Base-by-base conservation (phyloP, 2,888 invertebrate species). In the Pelosia muscerda region DNA sequence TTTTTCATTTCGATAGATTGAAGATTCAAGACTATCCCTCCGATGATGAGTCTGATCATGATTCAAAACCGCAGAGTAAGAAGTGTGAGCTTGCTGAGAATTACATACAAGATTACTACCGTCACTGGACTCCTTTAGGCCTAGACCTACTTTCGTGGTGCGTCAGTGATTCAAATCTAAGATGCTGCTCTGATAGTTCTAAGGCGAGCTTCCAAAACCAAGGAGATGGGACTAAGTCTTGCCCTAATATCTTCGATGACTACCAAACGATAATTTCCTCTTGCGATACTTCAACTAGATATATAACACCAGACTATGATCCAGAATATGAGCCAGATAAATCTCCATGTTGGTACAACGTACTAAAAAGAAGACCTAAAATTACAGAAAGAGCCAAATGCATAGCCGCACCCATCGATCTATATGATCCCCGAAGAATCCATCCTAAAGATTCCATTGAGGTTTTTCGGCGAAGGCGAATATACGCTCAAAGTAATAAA, bases 381-480 rank as follows among this genome's bases (percentile, higher is more conserved):
- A 8, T 19, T n/a, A 1, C 42, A 22, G 58, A 49, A 8, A n/a
- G n/a, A 22, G 10, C 22, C 2, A 63, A 54, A 38, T 0, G 15
- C 25, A 1, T 0, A 56, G 8, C 5, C 22, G 8, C 57, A 4
- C 2, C 2, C 54, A 10, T 22, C 15, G 8, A 65, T 25, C n/a
- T 61, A 13, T 56, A 28, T 28, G 28, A 63, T 4, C 31, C 53
- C 11, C 85, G 69, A 65, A 84, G 92, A 58, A 25, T 86, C 0
- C 55, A 79, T 3, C 92, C 93, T 0, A 93, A 93, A 80, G 93
- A 94, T 81, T 93, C 94, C 2, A 66, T 92, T 0, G 91, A 90
- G 84, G 93, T 93, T 2, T 88, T 82, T 26, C 92, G 82, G 62
- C 88, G 76, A 61, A 84, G 93, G 69, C 88, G 86, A 73, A 65